These are phyloP conservation scores for Hirundichthys speculiger DNA, from an alignment of 2,113 vertebrate genomes.

Conservation along the genomic window DNA sequence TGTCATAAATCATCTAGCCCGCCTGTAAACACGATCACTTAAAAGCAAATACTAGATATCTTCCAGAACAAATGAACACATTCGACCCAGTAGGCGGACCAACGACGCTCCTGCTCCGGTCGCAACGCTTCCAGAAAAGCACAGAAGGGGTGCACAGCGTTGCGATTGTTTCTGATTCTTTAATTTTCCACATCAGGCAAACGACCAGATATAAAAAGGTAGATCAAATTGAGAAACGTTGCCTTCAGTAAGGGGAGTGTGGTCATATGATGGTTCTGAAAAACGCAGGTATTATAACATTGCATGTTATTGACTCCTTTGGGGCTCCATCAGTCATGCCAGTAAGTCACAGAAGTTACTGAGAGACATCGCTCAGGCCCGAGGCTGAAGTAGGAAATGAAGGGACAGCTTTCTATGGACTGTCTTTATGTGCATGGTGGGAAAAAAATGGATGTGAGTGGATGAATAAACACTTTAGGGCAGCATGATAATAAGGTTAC, in stretches of 20 bases:
- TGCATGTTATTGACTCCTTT: constrained; percentile 72
- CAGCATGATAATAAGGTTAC: too few species aligned
- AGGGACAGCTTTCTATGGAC: not conserved
- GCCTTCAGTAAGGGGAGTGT: constrained; percentile 60
- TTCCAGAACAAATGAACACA: not conserved
- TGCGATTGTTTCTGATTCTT: constrained; percentile 27
- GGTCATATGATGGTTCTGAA: constrained; percentile 71
- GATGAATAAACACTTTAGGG: too few species aligned
- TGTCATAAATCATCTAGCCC: constrained; percentile 66
- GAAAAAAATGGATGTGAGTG: too few species aligned
- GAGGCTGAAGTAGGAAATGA: constrained; percentile 10
- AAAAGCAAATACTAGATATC: constrained; percentile 38
- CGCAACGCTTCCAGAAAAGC: constrained; percentile 18
- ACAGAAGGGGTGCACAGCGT: not conserved
- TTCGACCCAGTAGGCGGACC: too few species aligned
- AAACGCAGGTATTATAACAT: constrained; percentile 63
- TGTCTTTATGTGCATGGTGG: too few species aligned
- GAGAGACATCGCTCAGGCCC: constrained; percentile 65
- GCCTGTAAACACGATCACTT: constrained; percentile 62
- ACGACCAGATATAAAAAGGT: constrained; percentile 58
- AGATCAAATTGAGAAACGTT: constrained; percentile 69
- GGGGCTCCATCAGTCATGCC: constrained; percentile 68
- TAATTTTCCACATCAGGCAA: constrained; percentile 47
- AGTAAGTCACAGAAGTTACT: constrained; percentile 70
- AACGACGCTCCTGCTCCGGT: not conserved